phyloP scores from a whole-genome alignment of 1,140 invertebrate genomes.

The Pseudomyrmex gracilis region DNA sequence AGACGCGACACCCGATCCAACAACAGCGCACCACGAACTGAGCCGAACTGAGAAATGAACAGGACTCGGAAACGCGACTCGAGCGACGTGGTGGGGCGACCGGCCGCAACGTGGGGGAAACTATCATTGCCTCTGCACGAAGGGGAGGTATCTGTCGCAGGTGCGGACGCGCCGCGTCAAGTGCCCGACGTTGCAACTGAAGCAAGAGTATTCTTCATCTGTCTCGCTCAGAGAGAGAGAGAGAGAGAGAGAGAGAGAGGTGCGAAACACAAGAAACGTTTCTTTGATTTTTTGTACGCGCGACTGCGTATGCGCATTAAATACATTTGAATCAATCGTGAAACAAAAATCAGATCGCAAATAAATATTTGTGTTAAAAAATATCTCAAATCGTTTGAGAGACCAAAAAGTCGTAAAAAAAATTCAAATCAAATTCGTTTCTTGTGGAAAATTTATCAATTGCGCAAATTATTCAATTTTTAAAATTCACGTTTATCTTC shows the following conservation, averaged over 20 bases:
- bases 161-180: slow-evolving; percentile 25
- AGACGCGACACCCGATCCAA: slow-evolving; percentile 64
- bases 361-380: no score
- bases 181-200: slow-evolving; percentile 35
- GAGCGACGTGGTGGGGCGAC: slow-evolving; percentile 58
- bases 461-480: no score
- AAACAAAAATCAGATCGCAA: no score
- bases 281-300: no score
- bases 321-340: no score
- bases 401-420: no score
- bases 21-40: slow-evolving; percentile 80
- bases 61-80: slow-evolving; percentile 64
- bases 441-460: no score
- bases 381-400: no score
- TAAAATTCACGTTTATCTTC: no score
- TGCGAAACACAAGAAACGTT: background rate
- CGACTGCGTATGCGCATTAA: no score
- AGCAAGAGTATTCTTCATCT: background rate
- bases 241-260: background rate
- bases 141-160: slow-evolving; percentile 54
- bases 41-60: slow-evolving; percentile 70
- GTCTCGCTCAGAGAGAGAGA: background rate
- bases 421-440: no score
- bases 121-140: slow-evolving; percentile 31
- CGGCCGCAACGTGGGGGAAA: slow-evolving; percentile 3